These are phyloP conservation scores for Geococcyx californianus DNA, from an alignment of 2,113 vertebrate genomes.

Conservation along the genomic window DNA sequence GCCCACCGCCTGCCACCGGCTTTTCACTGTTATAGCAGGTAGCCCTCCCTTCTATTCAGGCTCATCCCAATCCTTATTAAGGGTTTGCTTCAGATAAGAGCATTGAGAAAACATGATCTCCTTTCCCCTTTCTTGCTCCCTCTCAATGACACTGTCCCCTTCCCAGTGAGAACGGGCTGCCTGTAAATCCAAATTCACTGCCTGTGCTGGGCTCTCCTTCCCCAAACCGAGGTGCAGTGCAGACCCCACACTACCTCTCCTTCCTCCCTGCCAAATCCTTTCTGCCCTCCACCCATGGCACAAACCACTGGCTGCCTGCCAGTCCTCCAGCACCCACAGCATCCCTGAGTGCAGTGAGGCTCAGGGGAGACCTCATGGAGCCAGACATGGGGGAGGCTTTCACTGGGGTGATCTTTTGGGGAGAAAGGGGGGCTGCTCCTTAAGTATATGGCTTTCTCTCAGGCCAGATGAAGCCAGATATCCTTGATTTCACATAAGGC, in stretches of 20 bases:
- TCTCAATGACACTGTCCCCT: constrained; percentile 45
- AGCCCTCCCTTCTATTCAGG: not conserved
- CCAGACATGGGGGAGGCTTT: not conserved
- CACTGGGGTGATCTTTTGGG: rapidly evolving
- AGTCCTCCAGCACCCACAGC: not conserved
- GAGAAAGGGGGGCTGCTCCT: not conserved
- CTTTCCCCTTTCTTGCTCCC: constrained; percentile 47
- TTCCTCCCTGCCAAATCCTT: not conserved
- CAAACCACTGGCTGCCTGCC: rapidly evolving
- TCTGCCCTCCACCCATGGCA: not conserved
- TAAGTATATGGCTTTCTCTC: not conserved
- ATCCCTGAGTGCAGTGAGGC: rapidly evolving
- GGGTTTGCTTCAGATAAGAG: constrained; percentile 50
- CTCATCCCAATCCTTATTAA: constrained; percentile 66
- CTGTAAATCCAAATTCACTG: not conserved
- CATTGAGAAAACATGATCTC: constrained; percentile 60
- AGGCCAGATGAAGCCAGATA: not conserved
- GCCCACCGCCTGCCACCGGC: not conserved
- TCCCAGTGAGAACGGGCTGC: rapidly evolving
- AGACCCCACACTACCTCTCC: not conserved
- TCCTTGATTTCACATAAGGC: not conserved
- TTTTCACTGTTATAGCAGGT: not conserved
- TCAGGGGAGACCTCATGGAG: rapidly evolving
- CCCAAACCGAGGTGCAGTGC: rapidly evolving
- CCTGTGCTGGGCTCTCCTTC: not conserved